A percentile compares a stretch with the other conserved stretches of the same genome.
Conservation (phyloP, 2,888 invertebrate genomes). For the Drosophila ustulata region DNA sequence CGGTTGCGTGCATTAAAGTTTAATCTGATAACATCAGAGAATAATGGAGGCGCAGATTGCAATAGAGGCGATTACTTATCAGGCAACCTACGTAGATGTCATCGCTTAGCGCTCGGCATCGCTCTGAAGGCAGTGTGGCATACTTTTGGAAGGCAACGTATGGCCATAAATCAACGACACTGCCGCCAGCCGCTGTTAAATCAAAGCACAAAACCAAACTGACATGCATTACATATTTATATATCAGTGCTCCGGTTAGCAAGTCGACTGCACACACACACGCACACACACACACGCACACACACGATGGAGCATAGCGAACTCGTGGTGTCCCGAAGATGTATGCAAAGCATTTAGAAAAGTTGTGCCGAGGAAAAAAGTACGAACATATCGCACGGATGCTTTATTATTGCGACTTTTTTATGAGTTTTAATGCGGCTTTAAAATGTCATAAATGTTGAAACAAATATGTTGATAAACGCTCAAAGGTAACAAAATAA, state of each 20-base stretch:
- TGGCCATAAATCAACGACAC: constrained; percentile 66
- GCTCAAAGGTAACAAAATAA: constrained; percentile 25
- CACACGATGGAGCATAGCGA: constrained; percentile 3
- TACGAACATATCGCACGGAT: constrained; percentile 34
- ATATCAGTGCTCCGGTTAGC: constrained; percentile 56
- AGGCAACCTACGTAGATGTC: constrained; percentile 16
- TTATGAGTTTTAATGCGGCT: constrained; percentile 64
- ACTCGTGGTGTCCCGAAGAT: constrained; percentile 31
- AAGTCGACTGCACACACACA: constrained; percentile 47
- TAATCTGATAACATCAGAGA: background rate
- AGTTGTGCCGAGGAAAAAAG: constrained; percentile 1
- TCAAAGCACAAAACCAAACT: constrained; percentile 76
- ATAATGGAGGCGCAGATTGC: background rate
- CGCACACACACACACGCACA: constrained; percentile 6
- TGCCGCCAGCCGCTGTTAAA: constrained; percentile 64
- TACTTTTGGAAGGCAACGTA: constrained; percentile 40
- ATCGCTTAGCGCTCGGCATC: background rate
- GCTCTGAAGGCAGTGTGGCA: constrained; percentile 21
- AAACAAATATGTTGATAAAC: constrained; percentile 62
- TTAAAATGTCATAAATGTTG: constrained; percentile 73
- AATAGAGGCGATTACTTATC: constrained; percentile 8
- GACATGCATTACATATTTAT: constrained; percentile 76
- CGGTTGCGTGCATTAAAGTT: background rate
- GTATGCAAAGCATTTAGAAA: constrained; percentile 55
- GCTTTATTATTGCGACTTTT: constrained; percentile 60